Evolutionary conservation across 2,113 vertebrate species (phyloP), one percentile per base, ranked within the genome.

Genomic region (Cochlearius cochlearius): DNA sequence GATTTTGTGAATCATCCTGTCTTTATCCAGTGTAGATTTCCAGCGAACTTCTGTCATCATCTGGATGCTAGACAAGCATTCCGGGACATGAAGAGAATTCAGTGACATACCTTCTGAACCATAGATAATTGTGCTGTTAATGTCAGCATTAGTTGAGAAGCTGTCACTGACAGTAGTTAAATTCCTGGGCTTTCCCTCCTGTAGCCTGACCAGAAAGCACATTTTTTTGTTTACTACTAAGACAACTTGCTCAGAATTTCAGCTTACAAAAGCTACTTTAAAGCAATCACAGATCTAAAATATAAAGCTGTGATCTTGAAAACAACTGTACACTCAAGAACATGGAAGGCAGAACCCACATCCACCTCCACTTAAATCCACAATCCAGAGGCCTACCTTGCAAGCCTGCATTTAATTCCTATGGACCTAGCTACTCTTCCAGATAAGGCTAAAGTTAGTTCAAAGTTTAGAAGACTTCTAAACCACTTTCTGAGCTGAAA

Each of bases 91-190:
- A 66, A 89, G 10, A 80, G 23, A 77, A 89, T 78, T 67, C 66
- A 84, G 43, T 77, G 87, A 77, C 86, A 73, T 77, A 94, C 67
- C 82, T 93, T 80, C 72, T 88, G 63, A 93, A 93, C 67, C 82
- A 88, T 58, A 90, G 55, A 80, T 41, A 83, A 88, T 34, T 36
- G 55, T 43, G 45, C 22, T 79, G 55, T 59, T 90, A 72, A 75
- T 45, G n/a, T 38, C 83, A 88, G 72, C 58, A 41, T 29, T 55
- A 73, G 69, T 1, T 86, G 45, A 91, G 50, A 77, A 77, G 71
- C 71, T 86, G 49, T 76, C 53, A 64, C 49, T 50, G 62, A 73
- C 39, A 62, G 55, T 4, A 92, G 58, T 56, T 75, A 62, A 68
- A 76, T 58, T 94, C 58, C 20, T 62, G n/a, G 34, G 53, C 71